Evolutionary conservation across 2,797 vertebrate species (phyloP).

Genomic region (Argyrosomus regius): DNA sequence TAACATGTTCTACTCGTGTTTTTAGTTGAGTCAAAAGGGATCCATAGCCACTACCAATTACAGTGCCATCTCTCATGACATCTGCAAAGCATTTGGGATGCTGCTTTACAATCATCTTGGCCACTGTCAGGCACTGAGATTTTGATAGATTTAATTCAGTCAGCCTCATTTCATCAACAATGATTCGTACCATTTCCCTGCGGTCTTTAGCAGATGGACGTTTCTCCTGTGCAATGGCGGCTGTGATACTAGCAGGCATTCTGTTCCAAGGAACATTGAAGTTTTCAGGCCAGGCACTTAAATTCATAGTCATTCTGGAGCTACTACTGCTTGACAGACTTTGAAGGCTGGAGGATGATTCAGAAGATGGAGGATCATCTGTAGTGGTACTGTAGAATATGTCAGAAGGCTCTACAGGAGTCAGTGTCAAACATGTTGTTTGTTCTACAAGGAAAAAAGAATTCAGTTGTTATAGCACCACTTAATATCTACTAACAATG

Average conservation of each 20-base stretch:
- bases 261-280: conserved; percentile 11
- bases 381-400: background rate
- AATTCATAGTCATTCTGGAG: conserved; percentile 8
- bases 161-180: conserved; percentile 42
- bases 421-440: background rate
- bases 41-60: conserved; percentile 33
- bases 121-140: conserved; percentile 33
- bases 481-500: too few relatives aligned
- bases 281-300: conserved; percentile 45
- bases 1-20: background rate
- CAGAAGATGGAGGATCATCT: conserved; percentile 1
- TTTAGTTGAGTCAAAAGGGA: conserved; percentile 30
- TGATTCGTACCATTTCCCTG: conserved; percentile 37
- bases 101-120: conserved; percentile 42
- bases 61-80: background rate
- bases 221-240: conserved; percentile 13
- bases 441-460: background rate
- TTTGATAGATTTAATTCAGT: conserved; percentile 43
- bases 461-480: too few relatives aligned
- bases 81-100: conserved; percentile 30
- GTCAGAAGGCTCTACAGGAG: background rate
- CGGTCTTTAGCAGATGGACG: conserved; percentile 34
- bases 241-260: conserved; percentile 21
- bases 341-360: background rate
- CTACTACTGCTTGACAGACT: background rate